Evolutionary conservation across 1,140 invertebrate genomes (phyloP), one percentile per base, ranked within the genome.

Genomic region (Pogonomyrmex californicus): DNA sequence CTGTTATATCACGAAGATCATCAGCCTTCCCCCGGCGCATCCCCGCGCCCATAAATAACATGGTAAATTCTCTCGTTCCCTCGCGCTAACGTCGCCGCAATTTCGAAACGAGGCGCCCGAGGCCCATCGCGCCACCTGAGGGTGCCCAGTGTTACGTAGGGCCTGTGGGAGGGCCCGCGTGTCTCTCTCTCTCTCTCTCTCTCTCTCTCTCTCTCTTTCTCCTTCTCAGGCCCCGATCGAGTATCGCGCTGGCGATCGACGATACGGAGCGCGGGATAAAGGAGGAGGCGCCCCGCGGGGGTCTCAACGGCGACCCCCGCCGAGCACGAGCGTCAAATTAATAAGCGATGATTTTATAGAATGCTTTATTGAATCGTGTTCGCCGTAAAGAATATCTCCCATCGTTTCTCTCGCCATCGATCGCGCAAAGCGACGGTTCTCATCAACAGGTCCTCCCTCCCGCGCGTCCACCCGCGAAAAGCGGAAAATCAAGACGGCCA

Each of bases 331-430:
- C 93, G 91, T 95, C 93, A 94, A 95, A 95, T 95, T 94, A 95
- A 95, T 95, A 95, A 95, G 91, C 93, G 92, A 95, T 95, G 94
- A 95, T 94, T 95, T 94, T 93, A 93, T 94, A 94, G 89, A 94
- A 94, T 92, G 92, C 87, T 91, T 94, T 92, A 94, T 94, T 94
- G 92, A 95, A 94, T 94, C 93, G 92, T 92, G 92, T 91, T 89
- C 91, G 63, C 87, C 87, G 88, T 92, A 93, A 92, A 92, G 91
- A 92, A 92, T 93, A 94, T 94, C 91, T 90, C 51, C 33, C 77
- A 81, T 81, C 77, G 47, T 47, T 62, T 14, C 70, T 87, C 85
- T 87, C 91, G 91, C 91, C 89, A 93, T 94, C 92, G 90, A 82
- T 83, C 79, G 79, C 54, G 79, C 33, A 75, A 62, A 68, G 83